phyloP scores from a whole-genome alignment of 1,140 invertebrate species.

The Nebria ingens region DNA sequence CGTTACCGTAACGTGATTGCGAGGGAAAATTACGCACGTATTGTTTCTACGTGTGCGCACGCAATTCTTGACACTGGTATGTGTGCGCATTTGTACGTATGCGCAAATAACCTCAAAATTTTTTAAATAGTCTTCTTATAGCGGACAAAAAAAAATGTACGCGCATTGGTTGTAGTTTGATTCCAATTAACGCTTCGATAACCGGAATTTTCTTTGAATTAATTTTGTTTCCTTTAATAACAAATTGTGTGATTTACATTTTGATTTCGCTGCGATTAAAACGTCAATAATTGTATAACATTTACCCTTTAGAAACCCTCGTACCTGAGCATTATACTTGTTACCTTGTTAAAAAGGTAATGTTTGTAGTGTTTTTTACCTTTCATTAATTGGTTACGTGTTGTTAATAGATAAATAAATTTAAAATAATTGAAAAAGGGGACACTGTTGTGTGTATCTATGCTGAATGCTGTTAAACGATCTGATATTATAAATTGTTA shows the following conservation, averaged over 20 bases:
- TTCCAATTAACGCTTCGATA: too few relatives aligned
- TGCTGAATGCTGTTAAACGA: background rate
- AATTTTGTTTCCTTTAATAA: too few relatives aligned
- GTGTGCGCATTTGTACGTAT: background rate
- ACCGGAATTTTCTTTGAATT: background rate
- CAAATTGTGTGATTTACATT: background rate
- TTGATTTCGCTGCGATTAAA: background rate
- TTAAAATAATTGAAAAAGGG: background rate
- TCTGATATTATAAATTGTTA: too few relatives aligned
- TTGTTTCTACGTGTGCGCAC: too few relatives aligned
- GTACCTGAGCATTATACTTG: constrained; percentile 9
- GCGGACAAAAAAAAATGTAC: too few relatives aligned
- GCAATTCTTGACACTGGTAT: too few relatives aligned
- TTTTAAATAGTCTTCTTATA: too few relatives aligned
- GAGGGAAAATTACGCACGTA: too few relatives aligned
- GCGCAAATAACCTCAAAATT: background rate
- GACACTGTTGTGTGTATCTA: background rate
- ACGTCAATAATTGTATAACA: background rate
- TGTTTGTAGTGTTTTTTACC: constrained; percentile 6
- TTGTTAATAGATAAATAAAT: constrained; percentile 7
- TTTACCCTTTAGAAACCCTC: constrained; percentile 6
- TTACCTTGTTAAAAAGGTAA: constrained; percentile 1
- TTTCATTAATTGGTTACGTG: constrained; percentile 7
- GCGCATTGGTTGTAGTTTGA: too few relatives aligned
- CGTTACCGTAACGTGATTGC: too few relatives aligned